A percentile compares a stretch with the other conserved stretches of the same genome.
Evolutionary conservation across 2,113 vertebrate species (phyloP).

Genomic region (Clupea harengus): DNA sequence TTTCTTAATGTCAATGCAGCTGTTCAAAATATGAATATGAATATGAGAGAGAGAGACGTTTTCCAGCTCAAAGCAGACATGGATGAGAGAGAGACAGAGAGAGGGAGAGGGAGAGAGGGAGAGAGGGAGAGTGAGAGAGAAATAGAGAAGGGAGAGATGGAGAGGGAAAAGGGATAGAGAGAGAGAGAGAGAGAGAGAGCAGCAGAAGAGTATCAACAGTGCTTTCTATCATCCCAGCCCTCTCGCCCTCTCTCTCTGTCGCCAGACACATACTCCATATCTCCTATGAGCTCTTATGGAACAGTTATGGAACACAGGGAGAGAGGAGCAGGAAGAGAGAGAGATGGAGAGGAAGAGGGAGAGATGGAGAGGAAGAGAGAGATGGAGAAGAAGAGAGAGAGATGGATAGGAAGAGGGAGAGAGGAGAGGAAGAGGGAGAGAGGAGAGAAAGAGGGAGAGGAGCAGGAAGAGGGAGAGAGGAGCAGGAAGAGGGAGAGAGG

Average conservation of each 20-base stretch:
- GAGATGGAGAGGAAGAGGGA: background rate
- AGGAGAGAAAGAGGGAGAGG: too few species aligned
- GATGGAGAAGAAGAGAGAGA: background rate
- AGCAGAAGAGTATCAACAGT: too few species aligned
- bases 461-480: background rate
- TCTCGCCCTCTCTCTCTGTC: too few species aligned
- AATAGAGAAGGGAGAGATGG: background rate
- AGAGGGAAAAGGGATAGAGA: background rate
- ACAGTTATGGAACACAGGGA: too few species aligned
- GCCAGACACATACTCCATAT: too few species aligned
- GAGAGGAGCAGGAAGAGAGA: background rate
- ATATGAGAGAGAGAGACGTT: too few species aligned
- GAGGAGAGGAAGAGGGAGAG: background rate
- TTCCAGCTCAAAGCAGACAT: too few species aligned
- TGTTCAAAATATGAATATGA: too few species aligned
- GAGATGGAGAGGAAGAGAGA: background rate
- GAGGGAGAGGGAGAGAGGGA: background rate
- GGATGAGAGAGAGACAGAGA: background rate
- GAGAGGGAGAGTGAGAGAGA: background rate
- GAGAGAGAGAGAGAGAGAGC: background rate
- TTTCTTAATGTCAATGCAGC: too few species aligned
- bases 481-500: too few species aligned
- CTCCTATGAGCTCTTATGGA: background rate
- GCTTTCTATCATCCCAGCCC: too few species aligned
- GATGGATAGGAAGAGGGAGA: background rate